These are phyloP conservation scores for Brachyhypopomus occidentalis DNA, from an alignment of 2,113 vertebrate genomes.

Conservation along the genomic window DNA sequence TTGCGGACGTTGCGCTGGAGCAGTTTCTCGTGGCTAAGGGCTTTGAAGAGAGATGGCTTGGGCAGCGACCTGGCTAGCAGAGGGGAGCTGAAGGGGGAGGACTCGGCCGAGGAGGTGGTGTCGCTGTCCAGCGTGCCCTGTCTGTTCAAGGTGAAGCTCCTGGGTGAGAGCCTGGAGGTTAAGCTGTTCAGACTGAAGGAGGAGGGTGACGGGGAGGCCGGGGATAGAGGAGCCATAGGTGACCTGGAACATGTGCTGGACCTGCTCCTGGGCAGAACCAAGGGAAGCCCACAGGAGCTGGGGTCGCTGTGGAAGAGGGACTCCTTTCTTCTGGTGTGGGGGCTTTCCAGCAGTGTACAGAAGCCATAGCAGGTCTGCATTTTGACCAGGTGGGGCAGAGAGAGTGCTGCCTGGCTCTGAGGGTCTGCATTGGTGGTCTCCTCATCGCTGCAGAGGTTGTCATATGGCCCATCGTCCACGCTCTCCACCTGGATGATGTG, in stretches of 20 bases:
- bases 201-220: slow-evolving; percentile 66
- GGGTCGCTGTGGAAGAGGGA: slow-evolving; percentile 84
- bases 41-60: slow-evolving; percentile 74
- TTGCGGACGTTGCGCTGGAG: slow-evolving; percentile 74
- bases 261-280: slow-evolving; percentile 73
- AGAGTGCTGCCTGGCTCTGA: slow-evolving; percentile 85
- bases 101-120: slow-evolving; percentile 81
- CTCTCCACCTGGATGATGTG: slow-evolving; percentile 88
- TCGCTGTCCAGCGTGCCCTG: slow-evolving; percentile 81
- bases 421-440: slow-evolving; percentile 85
- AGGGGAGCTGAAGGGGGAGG: slow-evolving; percentile 80
- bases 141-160: slow-evolving; percentile 65
- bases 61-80: slow-evolving; percentile 75
- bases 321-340: slow-evolving; percentile 88
- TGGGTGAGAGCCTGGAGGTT: slow-evolving; percentile 67
- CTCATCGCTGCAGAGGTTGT: slow-evolving; percentile 70
- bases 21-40: slow-evolving; percentile 78
- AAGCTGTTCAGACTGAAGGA: slow-evolving; percentile 72
- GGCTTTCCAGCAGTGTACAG: slow-evolving; percentile 87
- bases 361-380: slow-evolving; percentile 84
- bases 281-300: slow-evolving; percentile 54
- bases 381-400: slow-evolving; percentile 84
- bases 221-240: slow-evolving; percentile 53
- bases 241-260: slow-evolving; percentile 72
- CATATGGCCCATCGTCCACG: slow-evolving; percentile 74